Evolutionary conservation across 2,888 invertebrate genomes (phyloP).

Genomic region (Drosophila multiciliata): DNA sequence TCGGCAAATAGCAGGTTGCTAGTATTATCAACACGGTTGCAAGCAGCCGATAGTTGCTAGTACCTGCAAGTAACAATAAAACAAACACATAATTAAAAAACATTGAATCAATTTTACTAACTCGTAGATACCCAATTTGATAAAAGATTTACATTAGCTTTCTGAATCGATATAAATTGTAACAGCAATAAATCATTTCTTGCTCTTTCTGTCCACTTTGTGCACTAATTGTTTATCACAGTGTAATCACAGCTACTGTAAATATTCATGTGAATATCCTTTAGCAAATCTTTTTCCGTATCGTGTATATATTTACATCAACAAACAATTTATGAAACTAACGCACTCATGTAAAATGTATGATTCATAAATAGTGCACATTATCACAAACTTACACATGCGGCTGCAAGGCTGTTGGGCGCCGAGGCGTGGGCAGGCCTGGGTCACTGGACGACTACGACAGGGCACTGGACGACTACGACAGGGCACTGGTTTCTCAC

Average conservation of each 20-base stretch:
- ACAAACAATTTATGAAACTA: background rate
- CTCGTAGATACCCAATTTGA: background rate
- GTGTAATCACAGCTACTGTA: background rate
- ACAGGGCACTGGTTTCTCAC: no score
- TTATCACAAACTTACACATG: conserved; percentile 25
- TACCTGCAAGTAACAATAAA: conserved; percentile 21
- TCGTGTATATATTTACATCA: background rate
- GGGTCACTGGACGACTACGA: no score
- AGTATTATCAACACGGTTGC: conserved; percentile 29
- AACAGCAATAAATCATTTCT: no score
- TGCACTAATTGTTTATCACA: background rate
- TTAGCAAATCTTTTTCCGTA: background rate
- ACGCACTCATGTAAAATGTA: background rate
- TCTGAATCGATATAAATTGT: no score
- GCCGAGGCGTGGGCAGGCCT: conserved; percentile 6
- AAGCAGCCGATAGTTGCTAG: conserved; percentile 14
- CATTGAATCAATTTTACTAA: background rate
- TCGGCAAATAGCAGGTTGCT: background rate
- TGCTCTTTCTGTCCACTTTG: background rate
- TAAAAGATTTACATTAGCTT: no score
- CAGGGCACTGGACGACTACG: no score
- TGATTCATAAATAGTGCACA: background rate
- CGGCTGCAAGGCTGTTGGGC: conserved; percentile 6
- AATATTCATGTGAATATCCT: background rate
- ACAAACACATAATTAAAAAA: background rate